Conservation (phyloP, 1,140 invertebrate genomes). For the Thaumetopoea pityocampa region DNA sequence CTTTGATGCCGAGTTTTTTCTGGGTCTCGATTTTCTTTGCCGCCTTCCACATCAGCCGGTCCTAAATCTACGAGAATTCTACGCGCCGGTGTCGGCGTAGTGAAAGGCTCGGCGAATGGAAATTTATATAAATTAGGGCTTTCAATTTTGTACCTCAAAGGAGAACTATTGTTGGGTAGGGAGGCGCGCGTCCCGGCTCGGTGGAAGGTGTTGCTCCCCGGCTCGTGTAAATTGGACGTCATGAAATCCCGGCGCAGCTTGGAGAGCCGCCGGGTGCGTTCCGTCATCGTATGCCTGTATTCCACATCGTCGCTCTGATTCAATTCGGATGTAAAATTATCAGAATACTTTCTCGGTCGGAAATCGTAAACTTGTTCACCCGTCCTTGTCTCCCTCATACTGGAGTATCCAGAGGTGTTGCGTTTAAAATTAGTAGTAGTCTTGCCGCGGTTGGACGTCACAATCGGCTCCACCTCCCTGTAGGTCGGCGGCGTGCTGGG, state of each 20-base stretch:
- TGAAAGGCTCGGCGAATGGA: conserved; percentile 68
- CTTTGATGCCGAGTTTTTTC: conserved; percentile 43
- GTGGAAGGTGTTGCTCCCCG: conserved; percentile 44
- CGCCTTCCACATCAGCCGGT: conserved; percentile 33
- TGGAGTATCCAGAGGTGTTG: conserved; percentile 58
- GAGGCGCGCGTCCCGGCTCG: conserved; percentile 57
- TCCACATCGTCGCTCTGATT: conserved; percentile 64
- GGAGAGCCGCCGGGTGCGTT: conserved; percentile 59
- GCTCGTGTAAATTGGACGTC: conserved; percentile 62
- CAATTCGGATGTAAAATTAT: conserved; percentile 65
- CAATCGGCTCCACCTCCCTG: conserved; percentile 54
- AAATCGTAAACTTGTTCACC: conserved; percentile 55
- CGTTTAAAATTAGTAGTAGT: conserved; percentile 66
- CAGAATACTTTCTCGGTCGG: conserved; percentile 62
- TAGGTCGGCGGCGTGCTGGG: conserved; percentile 44
- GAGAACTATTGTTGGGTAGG: conserved; percentile 45
- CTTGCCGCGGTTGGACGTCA: conserved; percentile 66
- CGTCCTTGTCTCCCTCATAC: conserved; percentile 58
- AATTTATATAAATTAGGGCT: conserved; percentile 69
- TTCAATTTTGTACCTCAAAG: conserved; percentile 59
- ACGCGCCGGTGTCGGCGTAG: conserved; percentile 55
- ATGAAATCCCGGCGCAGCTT: conserved; percentile 60
- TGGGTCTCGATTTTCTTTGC: conserved; percentile 48
- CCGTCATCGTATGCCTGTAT: conserved; percentile 55
- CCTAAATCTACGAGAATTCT: conserved; percentile 52